Evolutionary conservation across 2,113 vertebrate genomes (phyloP).

Genomic region (Tyto alba): DNA sequence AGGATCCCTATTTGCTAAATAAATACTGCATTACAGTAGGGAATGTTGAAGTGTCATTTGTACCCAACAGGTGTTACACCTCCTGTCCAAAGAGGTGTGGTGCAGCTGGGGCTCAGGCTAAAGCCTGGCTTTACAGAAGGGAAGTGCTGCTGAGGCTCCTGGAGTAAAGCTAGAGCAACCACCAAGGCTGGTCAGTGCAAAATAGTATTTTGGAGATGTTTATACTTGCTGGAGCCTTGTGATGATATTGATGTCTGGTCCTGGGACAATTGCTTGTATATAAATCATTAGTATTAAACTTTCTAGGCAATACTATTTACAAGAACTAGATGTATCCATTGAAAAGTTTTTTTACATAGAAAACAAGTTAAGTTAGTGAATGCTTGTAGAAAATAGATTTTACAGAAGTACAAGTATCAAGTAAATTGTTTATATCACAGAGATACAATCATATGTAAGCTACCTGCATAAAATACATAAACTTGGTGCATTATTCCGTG

Average conservation of each 20-base stretch:
- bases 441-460: not conserved
- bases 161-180: not conserved
- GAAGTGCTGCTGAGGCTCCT: not conserved
- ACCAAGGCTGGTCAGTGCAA: not conserved
- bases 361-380: not conserved
- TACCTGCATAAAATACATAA: not conserved
- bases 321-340: not conserved
- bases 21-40: not conserved
- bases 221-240: not conserved
- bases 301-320: not conserved
- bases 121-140: not conserved
- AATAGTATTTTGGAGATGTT: not conserved
- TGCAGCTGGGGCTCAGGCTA: not conserved
- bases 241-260: not conserved
- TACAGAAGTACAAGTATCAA: not conserved
- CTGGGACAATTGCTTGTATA: not conserved
- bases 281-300: not conserved
- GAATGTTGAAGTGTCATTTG: not conserved
- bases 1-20: not conserved
- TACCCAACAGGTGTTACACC: not conserved
- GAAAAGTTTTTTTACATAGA: not conserved
- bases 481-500: not conserved
- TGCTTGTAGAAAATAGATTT: not conserved
- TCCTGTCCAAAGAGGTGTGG: not conserved
- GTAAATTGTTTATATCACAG: not conserved